A percentile compares a stretch with the other conserved stretches of the same genome.
Evolutionary conservation across 2,888 invertebrate genomes (phyloP).

Genomic region (Steinernema carpocapsae): DNA sequence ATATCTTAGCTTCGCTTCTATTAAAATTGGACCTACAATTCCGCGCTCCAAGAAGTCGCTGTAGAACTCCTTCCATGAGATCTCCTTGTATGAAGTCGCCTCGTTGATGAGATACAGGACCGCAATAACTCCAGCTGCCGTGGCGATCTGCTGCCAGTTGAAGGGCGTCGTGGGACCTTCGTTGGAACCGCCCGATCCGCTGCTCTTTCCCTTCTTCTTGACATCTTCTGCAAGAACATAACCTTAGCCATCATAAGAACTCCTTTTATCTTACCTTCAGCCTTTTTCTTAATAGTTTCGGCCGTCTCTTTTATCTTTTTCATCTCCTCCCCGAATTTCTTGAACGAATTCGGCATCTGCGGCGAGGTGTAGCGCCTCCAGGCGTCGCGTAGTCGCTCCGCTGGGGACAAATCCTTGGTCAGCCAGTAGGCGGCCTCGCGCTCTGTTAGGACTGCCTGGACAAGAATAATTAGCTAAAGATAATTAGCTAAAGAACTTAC

Average conservation of each 20-base stretch:
- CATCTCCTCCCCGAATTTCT: not conserved
- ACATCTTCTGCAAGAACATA: not conserved
- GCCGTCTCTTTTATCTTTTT: not conserved
- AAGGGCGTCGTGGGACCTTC: not conserved
- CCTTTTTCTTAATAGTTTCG: conserved; percentile 6
- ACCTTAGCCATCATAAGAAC: no score
- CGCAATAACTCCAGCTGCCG: not conserved
- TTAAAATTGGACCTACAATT: conserved; percentile 43
- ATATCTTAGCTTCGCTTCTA: no score
- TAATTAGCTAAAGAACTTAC: no score
- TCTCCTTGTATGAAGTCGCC: conserved; percentile 45
- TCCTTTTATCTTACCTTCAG: not conserved
- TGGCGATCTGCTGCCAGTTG: conserved; percentile 19
- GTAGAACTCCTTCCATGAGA: conserved; percentile 68
- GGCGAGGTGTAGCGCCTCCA: not conserved
- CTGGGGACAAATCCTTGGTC: not conserved
- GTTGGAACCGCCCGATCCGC: not conserved
- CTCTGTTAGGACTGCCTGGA: not conserved
- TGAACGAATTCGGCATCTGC: conserved; percentile 14
- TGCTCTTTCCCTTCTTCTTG: not conserved
- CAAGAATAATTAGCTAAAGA: no score
- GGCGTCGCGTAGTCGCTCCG: not conserved
- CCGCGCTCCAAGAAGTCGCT: conserved; percentile 62
- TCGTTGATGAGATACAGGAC: not conserved
- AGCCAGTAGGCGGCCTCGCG: conserved; percentile 1